Percentiles rank a stretch among this genome's conserved stretches.
Evolutionary conservation across 1,140 invertebrate species (phyloP).

Genomic region (Zaprionus gabonicus): DNA sequence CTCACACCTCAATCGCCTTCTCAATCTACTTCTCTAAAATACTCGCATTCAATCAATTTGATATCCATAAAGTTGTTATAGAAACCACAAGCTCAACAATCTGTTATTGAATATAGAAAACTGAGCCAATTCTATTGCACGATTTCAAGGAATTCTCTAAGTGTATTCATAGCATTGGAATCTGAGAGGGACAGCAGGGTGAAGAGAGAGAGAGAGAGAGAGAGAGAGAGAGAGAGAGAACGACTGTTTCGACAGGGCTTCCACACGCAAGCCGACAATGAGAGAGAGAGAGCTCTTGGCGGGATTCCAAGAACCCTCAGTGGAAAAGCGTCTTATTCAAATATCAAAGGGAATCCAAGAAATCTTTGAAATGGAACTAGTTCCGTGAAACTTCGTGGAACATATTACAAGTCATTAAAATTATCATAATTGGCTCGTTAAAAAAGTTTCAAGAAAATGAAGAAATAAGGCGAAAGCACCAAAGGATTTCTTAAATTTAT

Average conservation of each 20-base stretch:
- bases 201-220: neutral
- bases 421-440: no score
- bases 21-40: neutral
- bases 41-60: constrained; percentile 11
- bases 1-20: neutral
- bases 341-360: neutral
- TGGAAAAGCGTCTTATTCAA: neutral
- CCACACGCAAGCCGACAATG: neutral
- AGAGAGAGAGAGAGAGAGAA: neutral
- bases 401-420: no score
- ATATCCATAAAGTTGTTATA: constrained; percentile 25
- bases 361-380: neutral
- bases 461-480: no score
- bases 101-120: constrained; percentile 2
- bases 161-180: neutral
- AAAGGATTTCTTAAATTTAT: no score
- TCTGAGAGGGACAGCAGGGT: neutral
- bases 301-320: neutral
- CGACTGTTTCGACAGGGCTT: neutral
- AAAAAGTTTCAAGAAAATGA: no score
- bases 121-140: neutral
- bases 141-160: neutral
- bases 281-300: neutral
- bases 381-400: neutral
- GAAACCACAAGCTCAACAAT: constrained; percentile 18